Evolutionary conservation across 2,797 vertebrate species (phyloP).

Genomic region (Dryobates pubescens): DNA sequence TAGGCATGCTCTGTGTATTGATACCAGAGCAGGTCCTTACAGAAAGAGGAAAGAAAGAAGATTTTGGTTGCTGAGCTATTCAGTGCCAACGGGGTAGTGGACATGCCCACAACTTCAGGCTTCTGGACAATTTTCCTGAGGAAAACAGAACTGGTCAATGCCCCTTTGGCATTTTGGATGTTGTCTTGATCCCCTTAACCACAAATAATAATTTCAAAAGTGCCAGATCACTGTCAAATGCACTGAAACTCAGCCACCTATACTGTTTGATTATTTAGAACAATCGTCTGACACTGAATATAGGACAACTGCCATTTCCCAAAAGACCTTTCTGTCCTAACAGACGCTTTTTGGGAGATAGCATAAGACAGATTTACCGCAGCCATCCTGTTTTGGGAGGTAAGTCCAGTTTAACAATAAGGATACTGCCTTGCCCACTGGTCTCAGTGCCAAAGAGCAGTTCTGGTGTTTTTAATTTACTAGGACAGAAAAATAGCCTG

Average conservation of each 20-base stretch:
- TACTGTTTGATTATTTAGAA: neutral
- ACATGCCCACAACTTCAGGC: neutral
- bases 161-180: neutral
- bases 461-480: neutral
- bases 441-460: neutral
- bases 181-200: neutral
- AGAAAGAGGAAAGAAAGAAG: neutral
- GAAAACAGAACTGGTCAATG: neutral
- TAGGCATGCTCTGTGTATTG: neutral
- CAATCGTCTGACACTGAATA: too few species aligned
- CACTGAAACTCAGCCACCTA: neutral
- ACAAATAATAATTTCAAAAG: neutral
- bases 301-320: too few species aligned
- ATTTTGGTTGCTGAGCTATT: neutral
- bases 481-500: neutral
- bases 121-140: neutral
- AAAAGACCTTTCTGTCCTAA: too few species aligned
- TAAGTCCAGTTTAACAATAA: neutral
- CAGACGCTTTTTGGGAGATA: too few species aligned
- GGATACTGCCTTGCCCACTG: neutral
- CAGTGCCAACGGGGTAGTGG: neutral
- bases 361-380: neutral
- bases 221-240: neutral
- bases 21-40: neutral
- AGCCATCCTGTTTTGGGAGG: neutral